Evolutionary conservation across 2,797 vertebrate species (phyloP).

Genomic region (Nannoperca obscura): DNA sequence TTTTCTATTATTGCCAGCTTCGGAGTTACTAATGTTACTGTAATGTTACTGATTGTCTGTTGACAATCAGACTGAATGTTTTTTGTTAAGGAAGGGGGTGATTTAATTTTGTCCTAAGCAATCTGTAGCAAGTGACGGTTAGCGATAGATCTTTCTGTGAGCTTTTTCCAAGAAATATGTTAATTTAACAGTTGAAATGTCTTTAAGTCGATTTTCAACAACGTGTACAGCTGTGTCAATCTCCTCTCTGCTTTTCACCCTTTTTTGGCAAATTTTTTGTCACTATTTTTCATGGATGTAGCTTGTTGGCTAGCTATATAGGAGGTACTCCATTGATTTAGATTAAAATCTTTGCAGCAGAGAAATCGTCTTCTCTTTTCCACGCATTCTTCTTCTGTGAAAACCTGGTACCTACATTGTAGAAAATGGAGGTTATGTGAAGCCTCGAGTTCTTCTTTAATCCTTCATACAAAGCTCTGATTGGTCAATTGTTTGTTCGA

Average conservation of each 20-base stretch:
- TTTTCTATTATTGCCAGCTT: not conserved
- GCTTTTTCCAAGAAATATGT: not conserved
- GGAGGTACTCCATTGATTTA: not conserved
- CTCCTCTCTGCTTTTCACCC: not conserved
- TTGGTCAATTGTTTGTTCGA: too few relatives aligned
- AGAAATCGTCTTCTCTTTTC: not conserved
- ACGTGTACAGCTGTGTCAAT: not conserved
- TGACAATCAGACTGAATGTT: not conserved
- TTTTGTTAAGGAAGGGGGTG: too few relatives aligned
- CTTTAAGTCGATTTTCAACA: not conserved
- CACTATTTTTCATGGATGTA: not conserved
- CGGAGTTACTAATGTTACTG: not conserved
- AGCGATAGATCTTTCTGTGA: not conserved
- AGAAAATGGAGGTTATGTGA: not conserved
- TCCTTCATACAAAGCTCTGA: too few relatives aligned
- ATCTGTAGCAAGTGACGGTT: not conserved
- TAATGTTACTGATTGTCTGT: too few relatives aligned
- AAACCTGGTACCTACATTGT: not conserved
- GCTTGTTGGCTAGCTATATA: not conserved
- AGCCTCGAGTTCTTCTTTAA: too few relatives aligned
- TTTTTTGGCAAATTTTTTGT: not conserved
- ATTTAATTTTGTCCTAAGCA: not conserved
- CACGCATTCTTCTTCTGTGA: not conserved
- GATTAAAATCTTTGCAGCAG: not conserved
- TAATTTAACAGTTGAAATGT: not conserved